phyloP scores from a whole-genome alignment of 2,113 vertebrate species.

The Machaerirhynchus nigripectus region DNA sequence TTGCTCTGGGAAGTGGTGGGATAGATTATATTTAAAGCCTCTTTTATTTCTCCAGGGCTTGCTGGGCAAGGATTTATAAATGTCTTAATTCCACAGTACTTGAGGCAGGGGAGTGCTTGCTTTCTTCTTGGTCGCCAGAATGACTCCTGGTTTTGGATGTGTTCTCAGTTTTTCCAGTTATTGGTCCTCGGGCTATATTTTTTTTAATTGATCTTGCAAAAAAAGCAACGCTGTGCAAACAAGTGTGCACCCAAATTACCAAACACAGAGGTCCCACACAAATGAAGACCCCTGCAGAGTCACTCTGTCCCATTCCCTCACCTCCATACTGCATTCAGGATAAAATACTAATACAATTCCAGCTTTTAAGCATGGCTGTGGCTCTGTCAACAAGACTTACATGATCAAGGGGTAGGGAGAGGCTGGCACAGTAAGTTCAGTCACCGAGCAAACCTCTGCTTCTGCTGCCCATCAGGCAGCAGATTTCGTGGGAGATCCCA shows the following conservation, averaged over 20 bases:
- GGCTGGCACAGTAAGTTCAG: not conserved
- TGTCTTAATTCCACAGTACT: conserved; percentile 20
- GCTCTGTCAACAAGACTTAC: not conserved
- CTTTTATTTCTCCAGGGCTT: conserved; percentile 58
- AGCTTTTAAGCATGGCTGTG: not conserved
- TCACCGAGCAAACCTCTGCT: not conserved
- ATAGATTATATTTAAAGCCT: conserved; percentile 36
- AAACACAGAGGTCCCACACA: not conserved
- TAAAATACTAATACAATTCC: not conserved
- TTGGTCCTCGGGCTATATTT: not conserved
- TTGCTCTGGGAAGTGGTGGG: not conserved
- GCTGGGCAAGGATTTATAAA: conserved; percentile 38
- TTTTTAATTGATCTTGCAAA: not conserved
- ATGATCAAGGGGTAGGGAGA: not conserved
- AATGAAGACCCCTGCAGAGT: not conserved
- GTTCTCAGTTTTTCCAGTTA: not conserved
- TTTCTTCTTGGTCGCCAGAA: not conserved
- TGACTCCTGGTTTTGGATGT: not conserved
- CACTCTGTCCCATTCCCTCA: not conserved
- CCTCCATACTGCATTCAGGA: not conserved
- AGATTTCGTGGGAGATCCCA: not conserved
- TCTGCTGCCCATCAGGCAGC: not conserved
- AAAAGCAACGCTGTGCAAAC: not conserved
- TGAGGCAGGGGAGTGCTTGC: not conserved
- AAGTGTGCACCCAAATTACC: not conserved